Base-by-base conservation (phyloP, 1,140 invertebrate genomes). In the Psix sp. region DNA sequence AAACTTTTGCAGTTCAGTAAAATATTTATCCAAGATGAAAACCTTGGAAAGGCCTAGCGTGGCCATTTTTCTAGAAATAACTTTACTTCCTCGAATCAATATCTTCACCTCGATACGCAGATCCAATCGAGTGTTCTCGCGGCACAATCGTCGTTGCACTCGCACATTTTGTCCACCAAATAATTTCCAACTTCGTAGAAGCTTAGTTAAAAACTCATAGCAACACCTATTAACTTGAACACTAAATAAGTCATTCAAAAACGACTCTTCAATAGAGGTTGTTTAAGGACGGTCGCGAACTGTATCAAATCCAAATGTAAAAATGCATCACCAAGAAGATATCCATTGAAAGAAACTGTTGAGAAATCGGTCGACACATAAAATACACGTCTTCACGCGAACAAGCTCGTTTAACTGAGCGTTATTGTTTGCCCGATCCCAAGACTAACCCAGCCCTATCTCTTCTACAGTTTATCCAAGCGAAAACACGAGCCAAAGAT, bases 21-120 rank as follows among this genome's bases (percentile, higher is more conserved):
- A 97, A 88, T 97, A 97, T 87, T 97, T 97, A 91, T 97, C 96
- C 90, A 97, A 91, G 86, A 97, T 97, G 91, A 97, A 97, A 85
- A 97, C 95, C 91, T 97, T 97, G 80, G 94, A 95, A 72, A 96
- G 92, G 88, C 95, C 95, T 87, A 96, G 90, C 84, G 95, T 96
- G 90, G 94, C 94, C 94, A 95, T 95, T 78, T 88, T 83, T 81
- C 72, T 60, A 72, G 72, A 26, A 35, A 45, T 14, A 45, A 49
- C 46, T 39, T 38, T 13, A 38, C 20, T 46, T 48, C 10, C 20
- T 2, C 31, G 7, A 31, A 48, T 46, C 15, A 38, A 43, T 46
- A 35, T 31, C 26, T 60, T 71, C 57, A 56, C 42, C 57, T 62
- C 36, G 42, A 48, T 35, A 16, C 39, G 31, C 17, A 54, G 26